phyloP scores from a whole-genome alignment of 2,888 invertebrate species.

The Synanthedon vespiformis region DNA sequence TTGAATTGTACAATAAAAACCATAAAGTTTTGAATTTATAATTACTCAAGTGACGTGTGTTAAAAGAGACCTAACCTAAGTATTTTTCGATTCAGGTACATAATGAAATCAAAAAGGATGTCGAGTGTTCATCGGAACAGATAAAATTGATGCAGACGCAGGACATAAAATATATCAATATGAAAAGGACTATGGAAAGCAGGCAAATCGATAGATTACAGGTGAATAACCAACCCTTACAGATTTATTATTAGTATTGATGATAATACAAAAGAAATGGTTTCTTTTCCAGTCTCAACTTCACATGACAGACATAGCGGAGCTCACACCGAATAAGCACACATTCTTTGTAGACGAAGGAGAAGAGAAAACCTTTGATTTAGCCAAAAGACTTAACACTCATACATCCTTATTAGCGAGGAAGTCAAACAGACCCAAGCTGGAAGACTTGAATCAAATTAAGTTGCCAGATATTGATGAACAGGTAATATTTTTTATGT shows the following conservation, averaged over 20 bases:
- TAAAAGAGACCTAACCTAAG: not conserved
- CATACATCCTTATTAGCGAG: conserved; percentile 78
- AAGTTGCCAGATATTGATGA: conserved; percentile 72
- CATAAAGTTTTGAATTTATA: too few species aligned
- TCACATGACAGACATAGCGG: conserved; percentile 83
- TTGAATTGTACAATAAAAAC: not conserved
- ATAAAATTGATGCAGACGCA: conserved; percentile 90
- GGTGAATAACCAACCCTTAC: conserved; percentile 26
- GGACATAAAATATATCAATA: conserved; percentile 89
- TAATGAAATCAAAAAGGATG: conserved; percentile 76
- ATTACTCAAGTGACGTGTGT: not conserved
- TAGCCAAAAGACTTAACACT: conserved; percentile 79
- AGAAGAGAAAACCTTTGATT: conserved; percentile 74
- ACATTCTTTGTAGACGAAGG: conserved; percentile 81
- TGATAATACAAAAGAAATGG: too few species aligned
- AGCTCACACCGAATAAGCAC: conserved; percentile 79
- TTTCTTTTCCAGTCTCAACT: conserved; percentile 73
- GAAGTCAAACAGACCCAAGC: conserved; percentile 76
- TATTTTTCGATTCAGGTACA: conserved; percentile 51
- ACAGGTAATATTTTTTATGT: conserved; percentile 52
- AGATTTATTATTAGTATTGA: too few species aligned
- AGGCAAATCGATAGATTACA: conserved; percentile 71
- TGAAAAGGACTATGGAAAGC: conserved; percentile 86
- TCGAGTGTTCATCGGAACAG: conserved; percentile 86
- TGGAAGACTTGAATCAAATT: conserved; percentile 70